Base-by-base conservation (phyloP, 2,113 vertebrate genomes). In the Labrus mixtus region DNA sequence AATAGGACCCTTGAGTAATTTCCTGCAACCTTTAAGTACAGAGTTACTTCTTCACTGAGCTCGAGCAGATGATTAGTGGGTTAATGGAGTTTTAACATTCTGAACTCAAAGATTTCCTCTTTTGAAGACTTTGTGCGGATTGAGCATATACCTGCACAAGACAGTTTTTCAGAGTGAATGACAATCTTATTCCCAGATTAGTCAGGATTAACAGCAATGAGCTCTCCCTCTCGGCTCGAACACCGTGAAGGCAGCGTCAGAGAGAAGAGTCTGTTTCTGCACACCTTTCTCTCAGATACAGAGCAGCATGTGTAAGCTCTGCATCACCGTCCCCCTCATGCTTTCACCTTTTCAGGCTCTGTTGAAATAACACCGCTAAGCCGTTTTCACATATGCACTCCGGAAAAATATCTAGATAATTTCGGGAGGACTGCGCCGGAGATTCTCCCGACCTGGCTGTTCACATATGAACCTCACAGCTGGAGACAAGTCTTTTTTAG, bases 111-210 rank as follows among this genome's bases (percentile, higher is more conserved):
- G 57, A 84, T 66, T 63, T 45, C 54, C 22, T 37, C 23, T 6
- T 22, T 75, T 68, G 60, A 79, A 72, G n/a, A 37, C 41, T 71
- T 59, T 63, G 2, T 59, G 7, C 56, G 55, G 45, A 54, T 58
- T 43, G 61, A 76, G 56, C 39, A 58, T 48, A 86, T 48, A 87
- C 76, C 76, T 83, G 64, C 6, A 25, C 62, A 53, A 70, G 71
- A 61, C 29, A 4, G 33, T 56, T 72, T 72, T 78, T 60, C 33
- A 48, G 36, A 60, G 16, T 69, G 53, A 82, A 81, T 54, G 45
- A 59, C 41, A 62, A 1, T 57, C 56, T 78, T 76, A 76, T 71
- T 70, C 62, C 19, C 50, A 78, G 82, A 87, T 84, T 82, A 89
- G 74, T 74, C 59, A 4, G 79, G 85, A 86, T 89, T 76, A 73